Conservation (phyloP, 2,797 vertebrate genomes). For the Pseudochirops cupreus region DNA sequence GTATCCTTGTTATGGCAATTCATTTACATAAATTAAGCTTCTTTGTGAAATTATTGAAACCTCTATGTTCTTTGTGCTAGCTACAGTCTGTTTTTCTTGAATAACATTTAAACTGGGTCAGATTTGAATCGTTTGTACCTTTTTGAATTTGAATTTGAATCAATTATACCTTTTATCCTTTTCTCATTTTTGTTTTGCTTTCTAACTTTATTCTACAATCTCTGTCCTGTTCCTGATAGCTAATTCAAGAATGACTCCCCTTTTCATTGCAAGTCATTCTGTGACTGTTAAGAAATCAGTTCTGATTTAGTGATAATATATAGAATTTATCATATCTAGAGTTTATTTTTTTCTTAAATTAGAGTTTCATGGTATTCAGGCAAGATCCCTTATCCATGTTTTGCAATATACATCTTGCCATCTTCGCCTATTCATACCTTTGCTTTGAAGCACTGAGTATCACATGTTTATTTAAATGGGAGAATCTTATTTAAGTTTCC, state of each 20-base stretch:
- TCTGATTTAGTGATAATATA: background rate
- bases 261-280: background rate
- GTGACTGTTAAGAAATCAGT: no score
- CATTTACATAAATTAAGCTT: background rate
- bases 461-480: background rate
- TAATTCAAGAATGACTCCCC: background rate
- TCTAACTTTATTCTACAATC: background rate
- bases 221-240: background rate
- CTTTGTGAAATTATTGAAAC: background rate
- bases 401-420: background rate
- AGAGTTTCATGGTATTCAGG: background rate
- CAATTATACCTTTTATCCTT: background rate
- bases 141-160: background rate
- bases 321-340: background rate
- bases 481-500: background rate
- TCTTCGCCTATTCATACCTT: background rate
- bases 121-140: no score
- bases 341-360: background rate
- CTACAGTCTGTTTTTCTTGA: background rate
- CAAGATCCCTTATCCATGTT: background rate
- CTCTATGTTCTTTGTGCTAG: background rate
- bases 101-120: background rate
- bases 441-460: background rate
- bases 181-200: background rate
- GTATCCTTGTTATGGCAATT: background rate